phyloP scores from a whole-genome alignment of 2,113 vertebrate genomes.

The Psammodynastes pulverulentus region DNA sequence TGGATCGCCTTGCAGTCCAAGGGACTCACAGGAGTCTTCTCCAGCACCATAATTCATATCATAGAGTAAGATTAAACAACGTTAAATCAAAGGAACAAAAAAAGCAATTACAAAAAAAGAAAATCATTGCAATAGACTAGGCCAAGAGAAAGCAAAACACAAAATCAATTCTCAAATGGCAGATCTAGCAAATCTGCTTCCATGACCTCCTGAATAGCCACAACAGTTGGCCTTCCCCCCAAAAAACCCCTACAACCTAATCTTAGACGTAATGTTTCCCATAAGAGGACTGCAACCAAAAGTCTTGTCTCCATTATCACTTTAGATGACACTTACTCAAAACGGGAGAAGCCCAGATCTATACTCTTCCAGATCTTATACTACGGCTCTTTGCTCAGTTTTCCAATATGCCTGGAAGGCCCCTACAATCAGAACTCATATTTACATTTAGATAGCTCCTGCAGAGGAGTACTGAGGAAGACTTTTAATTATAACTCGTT shows the following conservation, averaged over 20 bases:
- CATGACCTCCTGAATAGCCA: background rate
- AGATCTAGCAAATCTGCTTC: background rate
- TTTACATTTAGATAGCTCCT: background rate
- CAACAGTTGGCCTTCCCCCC: background rate
- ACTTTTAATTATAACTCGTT: background rate
- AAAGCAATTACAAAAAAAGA: too few relatives aligned
- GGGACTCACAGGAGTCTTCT: too few relatives aligned
- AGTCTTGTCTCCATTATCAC: background rate
- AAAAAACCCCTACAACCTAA: background rate
- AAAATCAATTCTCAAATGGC: background rate
- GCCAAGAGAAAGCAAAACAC: background rate
- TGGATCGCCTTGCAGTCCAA: too few relatives aligned
- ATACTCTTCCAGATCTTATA: background rate
- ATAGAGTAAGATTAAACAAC: too few relatives aligned
- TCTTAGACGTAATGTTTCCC: background rate
- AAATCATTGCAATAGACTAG: background rate
- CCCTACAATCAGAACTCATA: background rate
- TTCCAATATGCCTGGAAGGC: background rate
- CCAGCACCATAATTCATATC: too few relatives aligned
- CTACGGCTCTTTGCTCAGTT: background rate
- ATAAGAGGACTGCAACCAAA: background rate
- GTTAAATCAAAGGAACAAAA: too few relatives aligned
- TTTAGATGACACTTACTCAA: background rate
- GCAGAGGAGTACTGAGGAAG: background rate
- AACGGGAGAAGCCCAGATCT: background rate